Percentiles rank a stretch among this genome's conserved stretches.
Conservation (phyloP, 1,140 invertebrate genomes). For the Aphaenogaster ashmeadi region DNA sequence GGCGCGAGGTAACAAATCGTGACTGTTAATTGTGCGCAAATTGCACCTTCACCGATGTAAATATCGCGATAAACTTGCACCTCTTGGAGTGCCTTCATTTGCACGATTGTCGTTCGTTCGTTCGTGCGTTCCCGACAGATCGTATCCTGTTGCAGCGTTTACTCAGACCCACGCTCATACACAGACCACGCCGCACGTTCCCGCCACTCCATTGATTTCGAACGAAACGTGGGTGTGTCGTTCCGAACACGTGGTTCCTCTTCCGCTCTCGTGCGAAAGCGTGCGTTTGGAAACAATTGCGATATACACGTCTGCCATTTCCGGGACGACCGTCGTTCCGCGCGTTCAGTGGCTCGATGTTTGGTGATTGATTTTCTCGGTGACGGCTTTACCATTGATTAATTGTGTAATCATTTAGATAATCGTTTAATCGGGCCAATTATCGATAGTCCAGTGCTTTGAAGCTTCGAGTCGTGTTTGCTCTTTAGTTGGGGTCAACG, state of each 20-base stretch:
- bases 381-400: neutral
- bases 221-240: slow-evolving; percentile 68
- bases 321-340: neutral
- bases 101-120: slow-evolving; percentile 30
- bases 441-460: slow-evolving; percentile 4
- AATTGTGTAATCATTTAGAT: slow-evolving; percentile 55
- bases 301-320: slow-evolving; percentile 9
- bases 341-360: neutral
- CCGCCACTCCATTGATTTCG: slow-evolving; percentile 68
- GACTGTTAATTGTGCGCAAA: neutral
- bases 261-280: neutral
- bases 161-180: slow-evolving; percentile 4
- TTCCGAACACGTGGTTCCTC: slow-evolving; percentile 63
- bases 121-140: slow-evolving; percentile 12
- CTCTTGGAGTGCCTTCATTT: neutral
- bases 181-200: slow-evolving; percentile 15
- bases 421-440: slow-evolving; percentile 44
- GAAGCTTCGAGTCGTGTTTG: neutral
- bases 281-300: neutral
- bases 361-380: slow-evolving; percentile 42
- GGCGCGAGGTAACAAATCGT: neutral
- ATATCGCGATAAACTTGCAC: neutral
- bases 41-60: neutral
- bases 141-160: slow-evolving; percentile 28
- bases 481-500: neutral